phyloP scores from a whole-genome alignment of 1,140 invertebrate genomes.

The Reticulitermes speratus region DNA sequence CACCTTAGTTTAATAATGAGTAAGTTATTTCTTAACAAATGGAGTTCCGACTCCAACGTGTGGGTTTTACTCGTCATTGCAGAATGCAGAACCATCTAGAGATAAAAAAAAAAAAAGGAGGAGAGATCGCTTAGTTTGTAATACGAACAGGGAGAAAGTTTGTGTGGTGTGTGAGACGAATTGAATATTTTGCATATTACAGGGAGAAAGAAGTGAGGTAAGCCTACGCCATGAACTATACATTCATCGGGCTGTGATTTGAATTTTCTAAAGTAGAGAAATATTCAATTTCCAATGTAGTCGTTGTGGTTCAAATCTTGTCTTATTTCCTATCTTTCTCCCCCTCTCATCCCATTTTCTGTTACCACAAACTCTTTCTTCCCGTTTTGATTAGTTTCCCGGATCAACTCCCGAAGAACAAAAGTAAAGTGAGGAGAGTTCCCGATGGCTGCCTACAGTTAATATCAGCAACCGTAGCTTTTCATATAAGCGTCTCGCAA shows the following conservation, averaged over 20 bases:
- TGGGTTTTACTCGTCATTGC: too few relatives aligned
- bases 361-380: slow-evolving; percentile 27
- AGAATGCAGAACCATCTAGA: too few relatives aligned
- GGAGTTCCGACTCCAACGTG: too few relatives aligned
- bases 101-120: neutral
- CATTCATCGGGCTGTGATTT: slow-evolving; percentile 24
- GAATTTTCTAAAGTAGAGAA: slow-evolving; percentile 22
- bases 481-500: slow-evolving; percentile 6
- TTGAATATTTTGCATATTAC: slow-evolving; percentile 4
- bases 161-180: neutral
- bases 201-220: neutral
- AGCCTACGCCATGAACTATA: neutral
- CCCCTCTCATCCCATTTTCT: neutral
- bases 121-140: neutral
- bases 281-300: slow-evolving; percentile 28
- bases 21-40: too few relatives aligned
- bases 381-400: slow-evolving; percentile 32
- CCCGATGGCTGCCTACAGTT: neutral
- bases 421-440: neutral
- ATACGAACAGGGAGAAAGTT: neutral
- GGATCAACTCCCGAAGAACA: slow-evolving; percentile 22
- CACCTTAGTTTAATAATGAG: too few relatives aligned
- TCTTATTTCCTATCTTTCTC: neutral
- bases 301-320: neutral
- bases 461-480: neutral